These are phyloP conservation scores for Astreopora myriophthalma DNA, from an alignment of 64 coral and sea anemone species.

Conservation along the genomic window DNA sequence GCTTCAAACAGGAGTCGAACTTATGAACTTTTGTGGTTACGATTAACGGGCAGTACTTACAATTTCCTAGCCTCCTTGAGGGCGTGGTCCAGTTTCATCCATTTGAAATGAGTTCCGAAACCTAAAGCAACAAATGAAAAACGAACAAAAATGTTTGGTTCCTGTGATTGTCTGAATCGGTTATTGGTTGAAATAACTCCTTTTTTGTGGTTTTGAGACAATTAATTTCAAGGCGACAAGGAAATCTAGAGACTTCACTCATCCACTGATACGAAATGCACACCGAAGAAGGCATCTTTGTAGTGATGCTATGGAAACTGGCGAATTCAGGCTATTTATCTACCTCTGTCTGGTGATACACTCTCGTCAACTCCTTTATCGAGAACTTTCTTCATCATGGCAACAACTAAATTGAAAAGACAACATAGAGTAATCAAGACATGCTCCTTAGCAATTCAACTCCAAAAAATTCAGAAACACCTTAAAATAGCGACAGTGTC, in stretches of 20 bases:
- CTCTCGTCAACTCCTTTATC: slow-evolving; percentile 58
- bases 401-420: slow-evolving; percentile 54
- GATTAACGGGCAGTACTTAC: not conserved
- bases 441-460: not conserved
- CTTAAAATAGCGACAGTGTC: too few species aligned
- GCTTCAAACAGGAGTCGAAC: too few species aligned
- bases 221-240: too few species aligned
- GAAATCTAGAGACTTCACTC: too few species aligned
- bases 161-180: too few species aligned
- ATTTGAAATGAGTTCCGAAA: slow-evolving; percentile 52
- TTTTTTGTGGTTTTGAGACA: too few species aligned
- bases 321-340: not conserved
- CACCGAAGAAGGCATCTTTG: too few species aligned
- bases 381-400: slow-evolving; percentile 85
- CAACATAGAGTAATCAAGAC: not conserved
- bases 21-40: not conserved
- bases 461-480: not conserved
- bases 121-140: not conserved
- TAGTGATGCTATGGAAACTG: too few species aligned
- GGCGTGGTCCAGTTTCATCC: slow-evolving; percentile 44
- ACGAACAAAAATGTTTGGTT: not conserved
- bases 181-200: too few species aligned
- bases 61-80: slow-evolving; percentile 29
- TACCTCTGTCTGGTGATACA: slow-evolving; percentile 8
- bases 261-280: too few species aligned